A percentile compares a stretch with the other conserved stretches of the same genome.
Evolutionary conservation across 2,888 invertebrate species (phyloP).

Genomic region (Ceriagrion tenellum): DNA sequence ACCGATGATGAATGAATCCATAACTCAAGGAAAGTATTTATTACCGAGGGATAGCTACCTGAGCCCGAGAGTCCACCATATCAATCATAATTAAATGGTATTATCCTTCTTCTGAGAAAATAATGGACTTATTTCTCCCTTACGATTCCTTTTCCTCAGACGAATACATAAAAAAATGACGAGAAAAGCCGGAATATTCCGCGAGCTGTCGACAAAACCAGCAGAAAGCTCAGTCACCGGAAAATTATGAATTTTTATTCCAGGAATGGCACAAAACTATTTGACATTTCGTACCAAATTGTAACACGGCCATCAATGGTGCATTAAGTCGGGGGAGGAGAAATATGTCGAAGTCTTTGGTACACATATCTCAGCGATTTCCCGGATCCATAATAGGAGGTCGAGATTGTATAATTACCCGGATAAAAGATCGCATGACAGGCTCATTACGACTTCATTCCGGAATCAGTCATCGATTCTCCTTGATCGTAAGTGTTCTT

Average conservation of each 20-base stretch:
- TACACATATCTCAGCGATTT: background rate
- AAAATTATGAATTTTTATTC: background rate
- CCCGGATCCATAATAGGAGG: background rate
- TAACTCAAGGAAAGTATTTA: slow-evolving; percentile 54
- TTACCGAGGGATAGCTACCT: slow-evolving; percentile 53
- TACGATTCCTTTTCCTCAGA: background rate
- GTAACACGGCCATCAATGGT: background rate
- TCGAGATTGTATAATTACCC: background rate
- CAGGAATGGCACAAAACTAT: background rate
- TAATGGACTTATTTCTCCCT: background rate
- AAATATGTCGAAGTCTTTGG: background rate
- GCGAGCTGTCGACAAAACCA: background rate
- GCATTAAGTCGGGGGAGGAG: too few species aligned
- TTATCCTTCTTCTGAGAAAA: background rate
- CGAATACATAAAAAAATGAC: background rate
- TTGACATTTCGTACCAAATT: background rate
- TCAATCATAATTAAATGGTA: slow-evolving; percentile 59
- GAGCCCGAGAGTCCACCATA: slow-evolving; percentile 44
- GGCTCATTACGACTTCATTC: background rate
- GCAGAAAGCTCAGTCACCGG: background rate
- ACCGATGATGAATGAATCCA: slow-evolving; percentile 49
- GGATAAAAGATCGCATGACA: background rate
- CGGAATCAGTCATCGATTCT: background rate
- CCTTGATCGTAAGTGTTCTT: background rate
- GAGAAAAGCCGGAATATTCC: background rate